These are phyloP conservation scores for Hippocampus comes DNA, from an alignment of 2,113 vertebrate genomes.

Conservation along the genomic window DNA sequence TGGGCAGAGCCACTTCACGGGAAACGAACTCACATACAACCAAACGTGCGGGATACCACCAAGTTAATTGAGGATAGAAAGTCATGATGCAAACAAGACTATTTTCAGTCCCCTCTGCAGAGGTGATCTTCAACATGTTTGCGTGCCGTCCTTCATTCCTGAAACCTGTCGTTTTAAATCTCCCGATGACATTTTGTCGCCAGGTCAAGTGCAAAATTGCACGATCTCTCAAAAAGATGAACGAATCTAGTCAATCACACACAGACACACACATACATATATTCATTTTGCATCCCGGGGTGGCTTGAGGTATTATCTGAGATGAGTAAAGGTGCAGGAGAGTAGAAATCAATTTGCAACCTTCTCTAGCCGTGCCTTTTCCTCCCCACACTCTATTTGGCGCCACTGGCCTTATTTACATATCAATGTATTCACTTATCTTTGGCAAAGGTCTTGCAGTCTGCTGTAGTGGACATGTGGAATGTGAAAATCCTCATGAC, in stretches of 20 bases:
- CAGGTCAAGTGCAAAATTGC: neutral
- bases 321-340: slow-evolving; percentile 34
- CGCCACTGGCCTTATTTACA: slow-evolving; percentile 51
- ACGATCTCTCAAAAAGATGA: neutral
- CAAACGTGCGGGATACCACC: neutral
- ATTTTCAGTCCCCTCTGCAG: too few species aligned
- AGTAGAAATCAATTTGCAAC: slow-evolving; percentile 41
- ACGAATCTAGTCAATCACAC: neutral
- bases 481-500: slow-evolving; percentile 46
- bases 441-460: slow-evolving; percentile 21
- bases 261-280: neutral
- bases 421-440: slow-evolving; percentile 57
- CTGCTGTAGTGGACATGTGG: slow-evolving; percentile 14
- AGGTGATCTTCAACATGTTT: too few species aligned
- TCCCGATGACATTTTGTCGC: neutral
- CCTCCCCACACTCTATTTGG: slow-evolving; percentile 33
- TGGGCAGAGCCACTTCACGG: neutral
- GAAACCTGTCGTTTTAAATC: neutral
- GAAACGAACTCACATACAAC: neutral
- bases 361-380: slow-evolving; percentile 17
- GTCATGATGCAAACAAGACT: too few species aligned
- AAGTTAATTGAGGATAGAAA: too few species aligned
- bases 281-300: neutral
- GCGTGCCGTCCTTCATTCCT: too few species aligned
- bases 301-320: slow-evolving; percentile 15